Evolutionary conservation across 2,797 vertebrate species (phyloP).

Genomic region (Syndactyla subalaris): DNA sequence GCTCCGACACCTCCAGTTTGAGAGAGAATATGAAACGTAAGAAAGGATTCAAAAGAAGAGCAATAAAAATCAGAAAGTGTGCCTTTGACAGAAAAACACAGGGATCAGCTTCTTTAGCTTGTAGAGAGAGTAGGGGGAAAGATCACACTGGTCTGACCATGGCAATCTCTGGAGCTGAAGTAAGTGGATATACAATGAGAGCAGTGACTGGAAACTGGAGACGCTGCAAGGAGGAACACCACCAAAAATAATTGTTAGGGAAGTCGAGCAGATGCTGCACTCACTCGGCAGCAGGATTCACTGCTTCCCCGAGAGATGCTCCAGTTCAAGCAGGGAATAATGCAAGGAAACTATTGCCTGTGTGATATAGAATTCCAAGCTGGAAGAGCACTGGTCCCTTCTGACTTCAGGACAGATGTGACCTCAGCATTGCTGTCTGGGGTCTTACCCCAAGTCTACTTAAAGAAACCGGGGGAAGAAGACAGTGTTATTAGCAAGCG

Average conservation of each 20-base stretch:
- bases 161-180: background rate
- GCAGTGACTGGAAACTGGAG: background rate
- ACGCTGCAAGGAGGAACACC: fast-evolving
- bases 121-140: background rate
- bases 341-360: background rate
- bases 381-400: background rate
- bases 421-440: background rate
- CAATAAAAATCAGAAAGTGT: background rate
- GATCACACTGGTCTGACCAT: background rate
- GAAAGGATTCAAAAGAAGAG: background rate
- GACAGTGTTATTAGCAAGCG: slow-evolving; percentile 54
- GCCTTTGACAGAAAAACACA: fast-evolving
- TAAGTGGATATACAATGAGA: background rate
- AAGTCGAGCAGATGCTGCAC: background rate
- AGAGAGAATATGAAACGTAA: background rate
- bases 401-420: background rate
- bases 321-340: background rate
- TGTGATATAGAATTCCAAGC: background rate
- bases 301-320: background rate
- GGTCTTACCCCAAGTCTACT: background rate
- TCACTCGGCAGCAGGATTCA: background rate
- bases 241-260: background rate
- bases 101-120: background rate
- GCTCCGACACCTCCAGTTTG: fast-evolving
- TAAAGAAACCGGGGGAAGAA: background rate